These are phyloP conservation scores for fruit fly (Drosophila melanogaster) DNA, from an alignment of 1,140 invertebrate genomes.

Conservation along the genomic window DNA sequence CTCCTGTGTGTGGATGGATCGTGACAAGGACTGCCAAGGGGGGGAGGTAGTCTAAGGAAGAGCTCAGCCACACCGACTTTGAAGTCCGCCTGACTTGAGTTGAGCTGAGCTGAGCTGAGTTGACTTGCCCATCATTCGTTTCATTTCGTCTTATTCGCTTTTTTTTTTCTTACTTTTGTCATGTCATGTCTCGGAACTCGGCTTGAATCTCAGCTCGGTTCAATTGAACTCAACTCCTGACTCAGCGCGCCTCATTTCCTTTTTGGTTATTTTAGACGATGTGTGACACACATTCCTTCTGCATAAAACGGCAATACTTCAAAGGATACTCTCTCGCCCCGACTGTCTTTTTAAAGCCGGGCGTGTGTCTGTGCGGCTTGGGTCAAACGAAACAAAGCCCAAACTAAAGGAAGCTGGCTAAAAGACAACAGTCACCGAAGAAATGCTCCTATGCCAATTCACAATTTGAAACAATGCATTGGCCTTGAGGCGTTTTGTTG, in stretches of 20 bases:
- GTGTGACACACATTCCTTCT: slow-evolving; percentile 72
- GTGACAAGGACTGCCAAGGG: slow-evolving; percentile 2
- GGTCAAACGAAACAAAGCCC: slow-evolving; percentile 39
- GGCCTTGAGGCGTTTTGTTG: slow-evolving; percentile 41
- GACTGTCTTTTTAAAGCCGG: slow-evolving; percentile 10
- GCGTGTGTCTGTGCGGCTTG: slow-evolving; percentile 42
- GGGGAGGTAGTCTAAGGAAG: slow-evolving; percentile 16
- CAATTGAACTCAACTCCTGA: slow-evolving; percentile 32
- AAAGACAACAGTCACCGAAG: slow-evolving; percentile 30
- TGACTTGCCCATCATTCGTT: slow-evolving; percentile 56
- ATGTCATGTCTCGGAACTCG: slow-evolving; percentile 58
- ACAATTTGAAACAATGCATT: slow-evolving; percentile 46
- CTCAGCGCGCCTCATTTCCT: slow-evolving; percentile 64
- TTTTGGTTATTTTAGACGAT: slow-evolving; percentile 60
- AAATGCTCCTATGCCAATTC: slow-evolving; percentile 48
- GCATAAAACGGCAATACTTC: slow-evolving; percentile 66
- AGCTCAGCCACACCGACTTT: slow-evolving; percentile 64
- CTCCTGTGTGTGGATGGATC: slow-evolving; percentile 59
- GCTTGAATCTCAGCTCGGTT: slow-evolving; percentile 44
- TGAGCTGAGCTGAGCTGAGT: slow-evolving; percentile 29
- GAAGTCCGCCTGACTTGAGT: slow-evolving; percentile 62
- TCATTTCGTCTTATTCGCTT: slow-evolving; percentile 43
- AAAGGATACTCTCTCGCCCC: slow-evolving; percentile 53
- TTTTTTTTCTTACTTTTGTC: slow-evolving; percentile 52
- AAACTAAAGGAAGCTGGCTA: slow-evolving; percentile 18